These are phyloP conservation scores for Cordilura impudica DNA, from an alignment of 2,888 invertebrate species.

Conservation along the genomic window DNA sequence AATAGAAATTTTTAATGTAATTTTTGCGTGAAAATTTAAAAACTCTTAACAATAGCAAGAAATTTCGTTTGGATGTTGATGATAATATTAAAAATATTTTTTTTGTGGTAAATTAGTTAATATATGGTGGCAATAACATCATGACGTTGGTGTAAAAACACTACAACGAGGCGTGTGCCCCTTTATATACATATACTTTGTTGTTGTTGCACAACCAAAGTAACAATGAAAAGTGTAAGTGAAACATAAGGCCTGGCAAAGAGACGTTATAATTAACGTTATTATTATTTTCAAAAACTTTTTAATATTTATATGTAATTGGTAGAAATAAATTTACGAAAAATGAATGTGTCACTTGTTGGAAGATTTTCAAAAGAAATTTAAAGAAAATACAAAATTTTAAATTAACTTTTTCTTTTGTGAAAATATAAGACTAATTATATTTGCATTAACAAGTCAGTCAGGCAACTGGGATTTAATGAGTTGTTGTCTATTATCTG, in stretches of 20 bases:
- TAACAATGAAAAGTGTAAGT: constrained; percentile 40
- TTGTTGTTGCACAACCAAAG: constrained; percentile 41
- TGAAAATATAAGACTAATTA: no score
- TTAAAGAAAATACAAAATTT: no score
- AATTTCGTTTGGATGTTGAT: constrained; percentile 33
- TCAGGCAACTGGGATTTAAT: no score
- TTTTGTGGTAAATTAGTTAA: constrained; percentile 41
- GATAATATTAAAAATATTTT: constrained; percentile 15
- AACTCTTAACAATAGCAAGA: constrained; percentile 45
- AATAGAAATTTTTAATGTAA: constrained; percentile 55
- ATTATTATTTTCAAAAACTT: background rate
- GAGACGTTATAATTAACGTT: background rate
- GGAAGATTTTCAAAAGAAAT: background rate
- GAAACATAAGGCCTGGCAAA: constrained; percentile 1
- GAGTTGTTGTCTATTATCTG: no score
- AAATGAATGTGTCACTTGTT: background rate
- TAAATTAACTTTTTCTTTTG: no score
- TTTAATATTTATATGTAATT: background rate
- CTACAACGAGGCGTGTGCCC: background rate
- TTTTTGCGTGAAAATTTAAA: constrained; percentile 60
- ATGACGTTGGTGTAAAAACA: constrained; percentile 1
- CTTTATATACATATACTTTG: background rate
- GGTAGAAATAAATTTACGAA: background rate
- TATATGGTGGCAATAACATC: constrained; percentile 26
- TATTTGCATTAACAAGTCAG: no score